A percentile compares a stretch with the other conserved stretches of the same genome.
Conservation (phyloP, 2,797 vertebrate species). For the Zalophus californianus region DNA sequence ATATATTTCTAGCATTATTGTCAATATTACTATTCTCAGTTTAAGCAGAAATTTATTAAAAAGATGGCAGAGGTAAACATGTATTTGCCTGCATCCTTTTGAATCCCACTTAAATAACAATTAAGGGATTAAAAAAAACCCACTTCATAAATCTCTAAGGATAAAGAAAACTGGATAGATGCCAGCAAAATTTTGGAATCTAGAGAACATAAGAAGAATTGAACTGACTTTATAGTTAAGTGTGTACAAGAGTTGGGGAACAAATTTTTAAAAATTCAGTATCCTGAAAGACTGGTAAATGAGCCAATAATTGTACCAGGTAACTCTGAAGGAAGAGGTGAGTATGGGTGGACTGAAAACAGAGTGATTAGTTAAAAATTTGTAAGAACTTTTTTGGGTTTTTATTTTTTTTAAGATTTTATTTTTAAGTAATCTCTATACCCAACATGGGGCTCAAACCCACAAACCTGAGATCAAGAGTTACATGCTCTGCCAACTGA, state of each 20-base stretch:
- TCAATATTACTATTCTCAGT: background rate
- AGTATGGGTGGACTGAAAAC: background rate
- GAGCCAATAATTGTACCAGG: background rate
- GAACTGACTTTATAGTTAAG: background rate
- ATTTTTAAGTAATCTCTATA: background rate
- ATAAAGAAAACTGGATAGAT: background rate
- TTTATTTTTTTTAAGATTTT: background rate
- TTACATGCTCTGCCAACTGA: background rate
- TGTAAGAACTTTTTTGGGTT: background rate
- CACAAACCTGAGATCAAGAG: background rate
- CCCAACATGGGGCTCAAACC: background rate
- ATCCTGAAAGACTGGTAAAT: background rate
- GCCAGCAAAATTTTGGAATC: background rate
- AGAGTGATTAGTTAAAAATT: background rate
- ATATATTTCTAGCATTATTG: background rate
- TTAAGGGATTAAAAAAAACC: background rate
- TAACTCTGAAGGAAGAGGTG: background rate
- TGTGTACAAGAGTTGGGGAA: background rate
- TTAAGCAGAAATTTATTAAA: slow-evolving; percentile 22
- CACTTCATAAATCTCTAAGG: background rate
- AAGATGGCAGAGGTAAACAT: background rate
- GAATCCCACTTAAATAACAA: background rate
- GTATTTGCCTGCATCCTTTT: background rate
- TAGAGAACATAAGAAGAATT: background rate
- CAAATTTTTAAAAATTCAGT: background rate